These are phyloP conservation scores for Tribolium madens DNA, from an alignment of 1,140 invertebrate genomes.

Conservation along the genomic window DNA sequence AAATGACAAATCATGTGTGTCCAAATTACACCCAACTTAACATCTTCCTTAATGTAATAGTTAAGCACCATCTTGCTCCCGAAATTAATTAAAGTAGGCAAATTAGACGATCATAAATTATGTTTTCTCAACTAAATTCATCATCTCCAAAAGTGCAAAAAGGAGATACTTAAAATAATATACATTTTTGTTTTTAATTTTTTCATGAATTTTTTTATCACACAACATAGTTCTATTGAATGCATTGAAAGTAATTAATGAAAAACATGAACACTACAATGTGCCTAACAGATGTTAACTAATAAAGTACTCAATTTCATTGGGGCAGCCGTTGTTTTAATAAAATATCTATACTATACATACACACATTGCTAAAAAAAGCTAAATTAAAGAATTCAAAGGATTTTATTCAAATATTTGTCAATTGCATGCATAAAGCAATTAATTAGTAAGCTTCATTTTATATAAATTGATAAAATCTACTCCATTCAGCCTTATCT, in stretches of 20 bases:
- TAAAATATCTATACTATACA: no score
- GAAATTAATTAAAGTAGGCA: background rate
- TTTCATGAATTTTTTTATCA: no score
- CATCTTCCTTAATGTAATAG: background rate
- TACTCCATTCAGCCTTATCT: no score
- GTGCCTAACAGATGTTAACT: background rate
- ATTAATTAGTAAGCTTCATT: background rate
- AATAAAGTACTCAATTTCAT: background rate
- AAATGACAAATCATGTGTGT: background rate
- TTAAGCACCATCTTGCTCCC: background rate
- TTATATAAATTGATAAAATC: no score
- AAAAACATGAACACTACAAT: no score
- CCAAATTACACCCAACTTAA: background rate
- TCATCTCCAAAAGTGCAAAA: background rate
- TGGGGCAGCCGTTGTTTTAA: no score
- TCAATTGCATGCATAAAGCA: background rate
- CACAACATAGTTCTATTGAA: no score
- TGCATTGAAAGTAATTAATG: no score
- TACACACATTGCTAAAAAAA: background rate
- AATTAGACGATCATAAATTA: background rate
- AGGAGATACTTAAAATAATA: background rate
- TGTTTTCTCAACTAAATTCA: background rate
- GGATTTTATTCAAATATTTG: background rate
- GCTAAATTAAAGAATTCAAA: background rate
- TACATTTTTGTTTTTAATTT: no score